phyloP scores from a whole-genome alignment of 2,888 invertebrate species.

The Dynastes hyllus region DNA sequence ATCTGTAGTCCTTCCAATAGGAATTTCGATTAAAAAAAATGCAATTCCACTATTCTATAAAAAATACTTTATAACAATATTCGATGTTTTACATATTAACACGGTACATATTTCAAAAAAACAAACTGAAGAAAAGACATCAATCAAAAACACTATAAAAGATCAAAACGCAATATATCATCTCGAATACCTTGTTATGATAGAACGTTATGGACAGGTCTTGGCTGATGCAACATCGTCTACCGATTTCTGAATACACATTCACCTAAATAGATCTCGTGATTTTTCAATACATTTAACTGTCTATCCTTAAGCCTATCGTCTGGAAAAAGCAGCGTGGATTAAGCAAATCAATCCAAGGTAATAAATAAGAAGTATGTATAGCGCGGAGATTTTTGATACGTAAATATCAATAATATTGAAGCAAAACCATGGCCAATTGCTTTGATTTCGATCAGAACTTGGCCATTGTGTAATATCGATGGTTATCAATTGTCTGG shows the following conservation, averaged over 20 bases:
- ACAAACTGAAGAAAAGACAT: background rate
- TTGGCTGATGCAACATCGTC: slow-evolving; percentile 1
- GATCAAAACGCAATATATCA: background rate
- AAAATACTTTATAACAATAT: too few species aligned
- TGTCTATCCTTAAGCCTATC: background rate
- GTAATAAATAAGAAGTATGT: background rate
- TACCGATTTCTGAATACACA: background rate
- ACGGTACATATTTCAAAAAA: background rate
- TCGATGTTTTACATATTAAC: too few species aligned
- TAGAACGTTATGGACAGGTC: background rate
- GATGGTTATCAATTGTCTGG: too few species aligned
- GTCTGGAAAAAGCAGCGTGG: background rate
- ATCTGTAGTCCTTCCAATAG: too few species aligned
- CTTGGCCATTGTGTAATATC: too few species aligned
- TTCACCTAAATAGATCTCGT: background rate
- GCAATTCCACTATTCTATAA: too few species aligned
- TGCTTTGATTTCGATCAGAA: too few species aligned
- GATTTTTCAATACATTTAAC: too few species aligned
- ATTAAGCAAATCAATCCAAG: background rate
- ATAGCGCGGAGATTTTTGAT: too few species aligned
- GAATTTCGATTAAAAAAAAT: too few species aligned
- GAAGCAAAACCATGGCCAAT: too few species aligned
- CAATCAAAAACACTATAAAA: background rate
- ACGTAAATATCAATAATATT: too few species aligned
- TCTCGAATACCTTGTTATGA: background rate